Evolutionary conservation across 2,888 invertebrate genomes (phyloP).

Genomic region (Xiphydria camelus): DNA sequence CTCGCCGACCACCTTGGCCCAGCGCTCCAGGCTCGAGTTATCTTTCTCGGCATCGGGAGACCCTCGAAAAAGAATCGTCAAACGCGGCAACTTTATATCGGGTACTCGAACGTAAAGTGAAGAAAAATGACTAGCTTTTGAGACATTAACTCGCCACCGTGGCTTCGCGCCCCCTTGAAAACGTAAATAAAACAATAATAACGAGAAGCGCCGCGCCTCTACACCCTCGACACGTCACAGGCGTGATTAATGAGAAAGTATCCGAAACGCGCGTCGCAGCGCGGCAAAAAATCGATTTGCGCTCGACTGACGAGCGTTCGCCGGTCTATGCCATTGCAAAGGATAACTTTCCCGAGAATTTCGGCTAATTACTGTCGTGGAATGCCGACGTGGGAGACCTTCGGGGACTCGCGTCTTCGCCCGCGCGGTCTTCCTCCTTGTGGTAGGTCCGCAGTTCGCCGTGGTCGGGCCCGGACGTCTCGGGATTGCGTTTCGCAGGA

Average conservation of each 20-base stretch:
- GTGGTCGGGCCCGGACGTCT: no score
- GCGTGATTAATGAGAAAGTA: neutral
- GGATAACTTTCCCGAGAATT: no score
- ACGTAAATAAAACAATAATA: conserved; percentile 1
- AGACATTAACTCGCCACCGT: neutral
- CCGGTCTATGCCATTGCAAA: no score
- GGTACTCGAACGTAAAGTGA: neutral
- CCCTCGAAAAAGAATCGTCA: neutral
- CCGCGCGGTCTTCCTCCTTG: no score
- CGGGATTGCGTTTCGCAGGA: no score
- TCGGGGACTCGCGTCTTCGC: no score
- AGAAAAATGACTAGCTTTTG: neutral
- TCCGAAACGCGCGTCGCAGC: neutral
- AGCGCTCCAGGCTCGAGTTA: conserved; percentile 28
- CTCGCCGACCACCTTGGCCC: conserved; percentile 25
- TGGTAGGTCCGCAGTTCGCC: no score
- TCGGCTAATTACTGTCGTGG: no score
- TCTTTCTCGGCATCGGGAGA: conserved; percentile 4
- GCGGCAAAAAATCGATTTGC: no score
- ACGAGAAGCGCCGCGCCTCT: neutral
- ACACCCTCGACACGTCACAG: neutral
- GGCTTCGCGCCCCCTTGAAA: neutral
- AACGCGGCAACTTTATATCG: neutral
- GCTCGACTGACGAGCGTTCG: no score
- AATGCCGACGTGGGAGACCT: no score